phyloP scores from a whole-genome alignment of 2,797 vertebrate species.

The Paratrypauchen microcephalus region DNA sequence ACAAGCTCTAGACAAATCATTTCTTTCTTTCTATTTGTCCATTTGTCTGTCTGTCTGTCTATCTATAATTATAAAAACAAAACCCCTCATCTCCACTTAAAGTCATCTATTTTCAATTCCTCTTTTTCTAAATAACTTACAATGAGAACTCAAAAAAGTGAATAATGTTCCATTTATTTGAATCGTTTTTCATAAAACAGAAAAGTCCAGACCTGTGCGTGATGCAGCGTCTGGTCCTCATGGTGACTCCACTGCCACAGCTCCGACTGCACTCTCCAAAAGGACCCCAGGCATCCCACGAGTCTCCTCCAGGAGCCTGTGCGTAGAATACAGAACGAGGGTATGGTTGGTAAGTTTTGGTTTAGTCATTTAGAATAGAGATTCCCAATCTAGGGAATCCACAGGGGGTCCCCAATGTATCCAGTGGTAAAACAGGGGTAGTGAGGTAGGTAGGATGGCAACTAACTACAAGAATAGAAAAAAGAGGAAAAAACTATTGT shows the following conservation, averaged over 20 bases:
- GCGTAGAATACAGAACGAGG: not conserved
- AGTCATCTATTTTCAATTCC: not conserved
- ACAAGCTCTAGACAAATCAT: no score
- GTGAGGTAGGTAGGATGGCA: no score
- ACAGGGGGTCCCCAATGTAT: no score
- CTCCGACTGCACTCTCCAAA: constrained; percentile 89
- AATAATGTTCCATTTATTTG: not conserved
- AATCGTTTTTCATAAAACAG: not conserved
- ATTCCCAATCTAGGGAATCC: not conserved
- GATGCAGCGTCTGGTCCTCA: constrained; percentile 82
- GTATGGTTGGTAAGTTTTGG: not conserved
- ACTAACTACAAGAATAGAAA: no score
- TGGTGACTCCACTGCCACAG: constrained; percentile 87
- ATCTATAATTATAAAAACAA: no score
- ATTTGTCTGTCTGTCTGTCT: no score
- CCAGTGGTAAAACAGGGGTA: no score
- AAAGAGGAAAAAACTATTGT: no score
- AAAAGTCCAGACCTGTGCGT: constrained; percentile 80
- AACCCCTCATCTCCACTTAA: not conserved
- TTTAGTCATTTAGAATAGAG: not conserved
- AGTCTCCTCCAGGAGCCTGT: constrained; percentile 70
- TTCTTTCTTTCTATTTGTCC: no score
- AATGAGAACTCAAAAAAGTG: not conserved
- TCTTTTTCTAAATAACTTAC: not conserved
- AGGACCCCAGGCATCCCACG: constrained; percentile 87